Evolutionary conservation across 2,113 vertebrate species (phyloP), one percentile per base, ranked within the genome.

Genomic region (Muntiacus muntjak): DNA sequence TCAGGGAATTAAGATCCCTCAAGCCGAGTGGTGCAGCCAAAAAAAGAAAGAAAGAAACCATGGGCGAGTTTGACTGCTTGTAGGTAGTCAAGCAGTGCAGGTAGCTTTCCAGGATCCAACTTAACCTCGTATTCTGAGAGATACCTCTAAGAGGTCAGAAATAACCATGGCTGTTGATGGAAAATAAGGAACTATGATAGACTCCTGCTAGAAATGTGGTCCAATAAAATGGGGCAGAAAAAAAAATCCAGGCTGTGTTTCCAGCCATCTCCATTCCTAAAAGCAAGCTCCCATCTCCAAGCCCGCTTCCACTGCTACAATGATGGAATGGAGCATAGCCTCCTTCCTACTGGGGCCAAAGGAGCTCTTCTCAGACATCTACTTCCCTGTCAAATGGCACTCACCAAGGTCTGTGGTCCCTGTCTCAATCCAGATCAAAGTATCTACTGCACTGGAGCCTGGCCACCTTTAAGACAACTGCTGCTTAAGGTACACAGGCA

Each of bases 161-260:
- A 54, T 60, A 78, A 36, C 36, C 25, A 82, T 11, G 3, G 14
- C 60, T 84, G 47, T 64, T 10, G 28, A 83, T 1, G 43, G 57
- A 97, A 96, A 93, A 47, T 26, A 94, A 95, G 47, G n/a, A 90
- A 81, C 50, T 43, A 7, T 12, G 23, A 50, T 33, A 87, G 33
- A 85, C 52, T 58, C 36, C n/a, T 87, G 55, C 14, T 54, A 81
- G 25, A 71, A 87, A 81, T 25, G 52, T 47, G 36, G 60, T 84
- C 50, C 26, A 54, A 71, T 52, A 91, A 88, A 97, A 36, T 5
- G 2, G 30, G 7, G 9, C 8, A 47, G 5, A 30, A 60, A 79
- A 50, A 62, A 96, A 40, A 96, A 21, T 50, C 47, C 16, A 78
- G 45, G 43, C 21, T 52, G 50, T 91, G 17, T 43, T 85, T 62